These are phyloP conservation scores for Athalia rosae DNA, from an alignment of 2,888 invertebrate species.

Conservation along the genomic window DNA sequence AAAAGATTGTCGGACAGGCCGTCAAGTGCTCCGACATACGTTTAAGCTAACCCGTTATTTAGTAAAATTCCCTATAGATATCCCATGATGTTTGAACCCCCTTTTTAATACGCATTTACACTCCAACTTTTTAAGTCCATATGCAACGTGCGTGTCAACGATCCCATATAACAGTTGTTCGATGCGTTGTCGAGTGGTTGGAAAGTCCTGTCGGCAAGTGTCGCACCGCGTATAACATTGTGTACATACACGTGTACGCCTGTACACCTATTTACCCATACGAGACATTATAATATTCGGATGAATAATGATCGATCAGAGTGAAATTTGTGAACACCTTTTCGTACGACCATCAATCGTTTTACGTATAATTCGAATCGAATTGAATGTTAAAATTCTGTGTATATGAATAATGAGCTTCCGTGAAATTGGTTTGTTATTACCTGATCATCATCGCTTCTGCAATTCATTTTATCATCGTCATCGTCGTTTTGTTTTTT, in stretches of 20 bases:
- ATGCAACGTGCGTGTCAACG: conserved; percentile 42
- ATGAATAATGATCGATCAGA: conserved; percentile 2
- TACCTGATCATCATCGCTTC: no score
- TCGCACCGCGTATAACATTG: conserved; percentile 5
- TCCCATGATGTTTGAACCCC: background rate
- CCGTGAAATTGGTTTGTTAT: no score
- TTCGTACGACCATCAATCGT: no score
- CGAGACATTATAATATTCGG: conserved; percentile 2
- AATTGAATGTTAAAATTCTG: no score
- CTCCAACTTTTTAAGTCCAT: conserved; percentile 13
- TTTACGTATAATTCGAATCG: no score
- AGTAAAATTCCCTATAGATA: background rate
- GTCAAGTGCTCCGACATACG: conserved; percentile 9
- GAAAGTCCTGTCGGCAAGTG: conserved; percentile 32
- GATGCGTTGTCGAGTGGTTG: conserved; percentile 26
- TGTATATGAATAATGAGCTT: no score
- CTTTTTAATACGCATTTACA: conserved; percentile 25
- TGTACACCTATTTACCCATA: background rate
- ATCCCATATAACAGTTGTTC: conserved; percentile 34
- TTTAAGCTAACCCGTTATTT: conserved; percentile 20
- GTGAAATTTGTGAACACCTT: background rate
- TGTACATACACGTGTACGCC: background rate
- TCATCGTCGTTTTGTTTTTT: no score
- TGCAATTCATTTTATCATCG: no score
- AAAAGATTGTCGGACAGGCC: conserved; percentile 7